Evolutionary conservation across 2,888 invertebrate genomes (phyloP).

Genomic region (Chymomyza amoena): DNA sequence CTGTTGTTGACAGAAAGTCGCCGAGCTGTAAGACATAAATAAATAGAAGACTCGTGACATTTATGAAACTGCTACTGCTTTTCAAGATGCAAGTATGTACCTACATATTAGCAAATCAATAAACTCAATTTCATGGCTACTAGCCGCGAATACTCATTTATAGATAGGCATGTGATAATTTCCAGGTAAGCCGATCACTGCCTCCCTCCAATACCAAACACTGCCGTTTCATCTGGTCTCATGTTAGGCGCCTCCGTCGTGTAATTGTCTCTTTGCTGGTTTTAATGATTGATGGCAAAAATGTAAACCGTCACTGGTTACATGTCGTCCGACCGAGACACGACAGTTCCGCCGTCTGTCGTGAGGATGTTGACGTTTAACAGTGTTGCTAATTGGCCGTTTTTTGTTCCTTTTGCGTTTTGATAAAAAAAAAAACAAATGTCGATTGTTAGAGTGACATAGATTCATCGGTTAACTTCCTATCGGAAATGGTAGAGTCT

Average conservation of each 20-base stretch:
- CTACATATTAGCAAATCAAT: conserved; percentile 54
- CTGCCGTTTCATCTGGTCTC: neutral
- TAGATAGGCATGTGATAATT: conserved; percentile 57
- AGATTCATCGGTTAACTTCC: neutral
- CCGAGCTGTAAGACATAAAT: conserved; percentile 66
- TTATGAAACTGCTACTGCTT: conserved; percentile 33
- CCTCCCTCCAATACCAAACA: neutral
- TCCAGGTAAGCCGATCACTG: neutral
- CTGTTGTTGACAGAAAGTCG: conserved; percentile 17
- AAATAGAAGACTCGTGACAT: conserved; percentile 68
- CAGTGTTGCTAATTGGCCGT: conserved; percentile 68
- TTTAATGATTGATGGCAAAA: conserved; percentile 60
- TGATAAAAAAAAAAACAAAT: conserved; percentile 70
- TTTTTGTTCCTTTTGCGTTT: conserved; percentile 45
- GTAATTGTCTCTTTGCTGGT: neutral
- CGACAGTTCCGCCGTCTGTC: conserved; percentile 63
- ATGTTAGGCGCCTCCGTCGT: neutral
- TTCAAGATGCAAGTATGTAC: neutral
- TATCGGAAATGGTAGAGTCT: neutral
- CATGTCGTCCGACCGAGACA: conserved; percentile 28
- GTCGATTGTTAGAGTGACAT: neutral
- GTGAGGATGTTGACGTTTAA: conserved; percentile 73
- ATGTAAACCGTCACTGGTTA: conserved; percentile 68
- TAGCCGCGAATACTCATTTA: conserved; percentile 12
- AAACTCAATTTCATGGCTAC: conserved; percentile 60